Conservation (phyloP, 2,888 invertebrate genomes). For the Danaus chrysippus region DNA sequence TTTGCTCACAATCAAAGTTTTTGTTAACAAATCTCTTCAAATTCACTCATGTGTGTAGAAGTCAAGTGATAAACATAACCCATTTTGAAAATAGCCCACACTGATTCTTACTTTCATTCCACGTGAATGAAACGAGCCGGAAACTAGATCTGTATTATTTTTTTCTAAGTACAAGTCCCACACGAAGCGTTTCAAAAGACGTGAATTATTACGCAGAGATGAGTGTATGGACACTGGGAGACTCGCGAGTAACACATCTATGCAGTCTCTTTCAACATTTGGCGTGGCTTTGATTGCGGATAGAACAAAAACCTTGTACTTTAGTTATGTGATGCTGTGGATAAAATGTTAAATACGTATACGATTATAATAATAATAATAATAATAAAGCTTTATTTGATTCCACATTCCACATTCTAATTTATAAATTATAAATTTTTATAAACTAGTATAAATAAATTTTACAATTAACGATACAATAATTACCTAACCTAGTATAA, state of each 20-base stretch:
- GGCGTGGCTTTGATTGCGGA: neutral
- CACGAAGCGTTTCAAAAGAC: constrained; percentile 24
- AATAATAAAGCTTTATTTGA: too few relatives aligned
- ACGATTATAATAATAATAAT: too few relatives aligned
- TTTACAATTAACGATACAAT: too few relatives aligned
- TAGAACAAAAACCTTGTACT: neutral
- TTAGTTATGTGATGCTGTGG: neutral
- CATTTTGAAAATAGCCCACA: neutral
- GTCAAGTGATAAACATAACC: too few relatives aligned
- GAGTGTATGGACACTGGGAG: constrained; percentile 18
- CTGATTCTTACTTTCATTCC: neutral
- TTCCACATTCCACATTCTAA: too few relatives aligned
- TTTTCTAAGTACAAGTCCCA: constrained; percentile 22
- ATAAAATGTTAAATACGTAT: neutral
- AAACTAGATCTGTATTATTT: constrained; percentile 25
- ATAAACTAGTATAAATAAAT: too few relatives aligned
- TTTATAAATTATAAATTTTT: too few relatives aligned
- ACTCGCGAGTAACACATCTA: constrained; percentile 10
- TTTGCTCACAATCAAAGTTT: too few relatives aligned
- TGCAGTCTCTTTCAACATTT: constrained; percentile 4
- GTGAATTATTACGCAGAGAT: constrained; percentile 20
- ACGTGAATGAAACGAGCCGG: constrained; percentile 12
- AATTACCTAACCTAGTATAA: too few relatives aligned
- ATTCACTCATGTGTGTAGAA: too few relatives aligned
- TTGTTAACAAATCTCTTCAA: too few relatives aligned